Evolutionary conservation across 37 sponge, comb jelly and placozoan genomes (phyloP), one percentile per base, ranked within the genome.

Genomic region (Oopsacas minuta): DNA sequence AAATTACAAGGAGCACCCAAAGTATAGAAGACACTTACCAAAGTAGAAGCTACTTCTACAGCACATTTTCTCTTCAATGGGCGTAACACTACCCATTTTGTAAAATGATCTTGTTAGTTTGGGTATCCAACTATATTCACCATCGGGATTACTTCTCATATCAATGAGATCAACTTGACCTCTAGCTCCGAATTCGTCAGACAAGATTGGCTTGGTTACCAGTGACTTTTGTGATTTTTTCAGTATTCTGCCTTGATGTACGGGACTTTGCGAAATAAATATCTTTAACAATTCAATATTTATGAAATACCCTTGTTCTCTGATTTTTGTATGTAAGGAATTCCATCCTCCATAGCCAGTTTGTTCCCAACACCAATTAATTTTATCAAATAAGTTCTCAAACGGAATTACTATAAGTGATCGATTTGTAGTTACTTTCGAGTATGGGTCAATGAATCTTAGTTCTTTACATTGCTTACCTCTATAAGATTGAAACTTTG

Each of bases 141-240:
- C 75, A 61, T 61, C 75, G 5, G 75, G 75, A 61, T 10, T 61
- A 61, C 32, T 61, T n/a, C 75, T 61, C 75, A 61, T 61, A n/a
- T 61, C 75, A 61, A 61, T 61, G 28, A 61, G 75, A 34, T 61
- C 75, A 25, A 61, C 75, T 12, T 61, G 75, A 61, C 30, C 75
- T 61, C 75, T 25, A 61, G 7, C 5, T 20, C 75, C 75, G 28
- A 61, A 61, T 25, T 61, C 28, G 75, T 61, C 75, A 3, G 75
- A 61, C 28, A 61, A 61, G 22, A 61, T 61, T 25, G 75, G 75
- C 17, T 61, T 61, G 3, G 75, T 61, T 32, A 61, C 75, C 7
- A 61, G 75, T 20, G 75, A 61, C 28, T 61, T 61, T 61, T 61
- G 75, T 42, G 8, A 15, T 42, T n/a, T 61, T 61, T 61, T 61